Base-by-base conservation (phyloP, 2,888 invertebrate genomes). In the Caenorhabditis angaria region DNA sequence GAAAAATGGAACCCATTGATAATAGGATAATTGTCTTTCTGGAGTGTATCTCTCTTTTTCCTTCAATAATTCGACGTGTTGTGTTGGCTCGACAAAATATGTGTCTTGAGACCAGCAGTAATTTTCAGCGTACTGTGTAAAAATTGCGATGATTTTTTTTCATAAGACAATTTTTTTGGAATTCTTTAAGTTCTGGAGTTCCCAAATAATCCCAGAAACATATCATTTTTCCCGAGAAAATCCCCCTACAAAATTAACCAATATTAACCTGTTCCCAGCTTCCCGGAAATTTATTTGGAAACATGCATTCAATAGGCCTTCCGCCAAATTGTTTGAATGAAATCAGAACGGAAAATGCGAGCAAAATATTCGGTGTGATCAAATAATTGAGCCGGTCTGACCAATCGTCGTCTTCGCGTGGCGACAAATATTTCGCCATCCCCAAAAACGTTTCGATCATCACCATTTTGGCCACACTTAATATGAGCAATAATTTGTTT, bases 231-330 rank as follows among this genome's bases (percentile, higher is more conserved):
- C n/a, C n/a, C n/a, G n/a, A n/a, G n/a, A n/a, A n/a, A n/a, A n/a
- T n/a, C n/a, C n/a, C n/a, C n/a, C n/a, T n/a, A n/a, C n/a, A n/a
- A n/a, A n/a, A n/a, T n/a, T n/a, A n/a, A n/a, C n/a, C n/a, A n/a
- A n/a, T n/a, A n/a, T n/a, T n/a, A 50, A 83, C 86, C 81, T 86
- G 84, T 61, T 87, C 85, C 87, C 85, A 85, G 57, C 79, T 77
- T 29, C 84, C 81, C 8, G 86, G 84, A 70, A 87, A 87, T 65
- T 86, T 85, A 62, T 82, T 82, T 10, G 87, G 87, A 58, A 87
- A 83, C 82, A 87, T 85, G 80, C 86, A 87, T 64, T 86, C 85
- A 59, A 86, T 77, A 6, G 85, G 86, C 41, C 82, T 67, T 18
- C 77, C 82, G 1, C 79, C 78, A 60, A 83, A 78, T 63, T 82